phyloP scores from a whole-genome alignment of 2,797 vertebrate species.

The Enteromius paludinosus region DNA sequence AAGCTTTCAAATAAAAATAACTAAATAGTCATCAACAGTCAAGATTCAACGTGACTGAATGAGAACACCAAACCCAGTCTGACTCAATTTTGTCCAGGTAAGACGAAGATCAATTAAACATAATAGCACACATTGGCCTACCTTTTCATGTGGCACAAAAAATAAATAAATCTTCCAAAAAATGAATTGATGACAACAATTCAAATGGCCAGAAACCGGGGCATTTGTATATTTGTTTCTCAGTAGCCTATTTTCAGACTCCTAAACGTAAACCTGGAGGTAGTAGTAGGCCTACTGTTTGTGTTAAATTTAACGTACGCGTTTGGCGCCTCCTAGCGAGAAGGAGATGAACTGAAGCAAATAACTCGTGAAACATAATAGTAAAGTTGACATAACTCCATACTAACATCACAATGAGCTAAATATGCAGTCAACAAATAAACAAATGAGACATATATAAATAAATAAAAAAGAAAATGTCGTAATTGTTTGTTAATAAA shows the following conservation, averaged over 20 bases:
- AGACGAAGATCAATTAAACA: not conserved
- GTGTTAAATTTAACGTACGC: too few relatives aligned
- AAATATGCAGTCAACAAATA: not conserved
- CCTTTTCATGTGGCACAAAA: not conserved
- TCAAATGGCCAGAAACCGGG: not conserved
- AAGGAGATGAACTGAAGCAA: not conserved
- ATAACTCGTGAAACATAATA: not conserved
- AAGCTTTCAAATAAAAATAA: conserved; percentile 9
- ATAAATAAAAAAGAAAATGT: not conserved
- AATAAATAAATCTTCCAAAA: not conserved
- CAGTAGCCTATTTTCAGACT: not conserved
- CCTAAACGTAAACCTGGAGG: not conserved
- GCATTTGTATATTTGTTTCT: not conserved
- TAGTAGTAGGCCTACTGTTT: not conserved
- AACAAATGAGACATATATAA: not conserved
- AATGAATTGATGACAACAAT: not conserved
- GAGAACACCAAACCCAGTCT: not conserved
- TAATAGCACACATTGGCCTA: not conserved
- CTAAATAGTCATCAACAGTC: not conserved
- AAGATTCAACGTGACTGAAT: not conserved
- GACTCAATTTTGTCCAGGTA: not conserved
- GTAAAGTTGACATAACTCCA: not conserved
- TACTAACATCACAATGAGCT: not conserved
- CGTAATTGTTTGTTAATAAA: not conserved
- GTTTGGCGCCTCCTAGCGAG: conserved; percentile 7